Evolutionary conservation across 2,113 vertebrate genomes (phyloP).

Genomic region (Aplodontia rufa): DNA sequence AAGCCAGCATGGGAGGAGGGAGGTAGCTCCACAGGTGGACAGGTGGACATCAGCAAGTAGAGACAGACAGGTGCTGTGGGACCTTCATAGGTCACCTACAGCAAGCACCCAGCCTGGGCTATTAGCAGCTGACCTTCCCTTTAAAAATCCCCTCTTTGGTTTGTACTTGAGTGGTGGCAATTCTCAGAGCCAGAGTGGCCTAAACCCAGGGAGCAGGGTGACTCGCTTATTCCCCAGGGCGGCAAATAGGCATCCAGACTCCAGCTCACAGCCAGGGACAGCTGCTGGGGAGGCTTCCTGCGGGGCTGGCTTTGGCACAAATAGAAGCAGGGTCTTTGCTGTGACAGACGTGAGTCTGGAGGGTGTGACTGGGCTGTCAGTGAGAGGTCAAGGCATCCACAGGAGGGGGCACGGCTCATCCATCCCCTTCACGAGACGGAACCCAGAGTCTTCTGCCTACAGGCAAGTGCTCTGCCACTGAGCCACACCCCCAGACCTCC

Average conservation of each 20-base stretch:
- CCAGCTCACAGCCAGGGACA: accelerated
- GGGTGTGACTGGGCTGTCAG: not conserved
- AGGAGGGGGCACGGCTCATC: no score
- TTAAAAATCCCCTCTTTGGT: not conserved
- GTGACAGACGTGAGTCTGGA: not conserved
- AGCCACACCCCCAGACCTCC: not conserved
- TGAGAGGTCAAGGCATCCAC: no score
- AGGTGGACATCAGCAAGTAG: not conserved
- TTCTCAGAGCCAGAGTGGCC: not conserved
- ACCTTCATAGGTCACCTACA: not conserved
- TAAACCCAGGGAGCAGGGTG: not conserved
- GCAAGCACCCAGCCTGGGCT: not conserved
- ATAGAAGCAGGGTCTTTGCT: not conserved
- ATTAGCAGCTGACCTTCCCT: not conserved
- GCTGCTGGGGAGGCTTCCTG: not conserved
- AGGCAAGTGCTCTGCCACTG: not conserved
- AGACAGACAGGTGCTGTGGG: accelerated
- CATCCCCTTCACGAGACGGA: no score
- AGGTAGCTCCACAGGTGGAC: not conserved
- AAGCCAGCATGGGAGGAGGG: accelerated
- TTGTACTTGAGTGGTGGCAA: not conserved
- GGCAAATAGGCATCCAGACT: not conserved
- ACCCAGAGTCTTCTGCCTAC: no score
- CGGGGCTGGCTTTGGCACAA: not conserved
- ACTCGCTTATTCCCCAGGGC: not conserved